Base-by-base conservation (phyloP, 2,797 vertebrate species). In the Oceanodroma leucorhoa region DNA sequence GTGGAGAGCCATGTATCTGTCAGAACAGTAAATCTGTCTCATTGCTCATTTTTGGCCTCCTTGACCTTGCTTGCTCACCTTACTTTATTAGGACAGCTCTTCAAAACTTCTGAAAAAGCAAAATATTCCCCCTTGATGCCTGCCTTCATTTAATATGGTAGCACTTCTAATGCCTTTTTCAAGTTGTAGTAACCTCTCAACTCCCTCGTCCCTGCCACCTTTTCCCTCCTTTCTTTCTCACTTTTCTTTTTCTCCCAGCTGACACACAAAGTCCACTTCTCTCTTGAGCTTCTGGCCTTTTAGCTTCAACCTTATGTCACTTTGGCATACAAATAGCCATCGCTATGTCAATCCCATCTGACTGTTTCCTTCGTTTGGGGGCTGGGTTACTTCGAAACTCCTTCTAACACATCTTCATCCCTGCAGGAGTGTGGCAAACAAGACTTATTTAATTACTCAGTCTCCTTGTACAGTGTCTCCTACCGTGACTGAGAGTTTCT, bases 41-140 rank as follows among this genome's bases (percentile, higher is more conserved):
- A 91, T 87, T 90, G 62, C 77, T 96, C 95, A 93, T 88, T 94
- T 95, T 73, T 94, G 77, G 70, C 85, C 85, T 70, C 34, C 73
- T 79, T 79, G 93, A 94, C 94, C 95, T 91, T 70, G 53, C 38
- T 11, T 84, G 53, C 48, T 93, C 65, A 51, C 85, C 80, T 93
- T 62, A 38, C 51, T 95, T 91, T 93, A 65, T 96, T 73, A 84
- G 66, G 15, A 40, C 51, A 57, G 62, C 69, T 84, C 89, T 79
- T 90, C 83, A 83, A 75, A 93, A 95, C 53, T 83, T 85, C 40
- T 40, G 55, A 82, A 89, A 96, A 92, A 85, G 38, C 57, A 58
- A 82, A 94, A 66, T 87, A 92, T 84, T 76, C 48, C 61, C 57
- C 43, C 46, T 75, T 51, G 66, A 58, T 87, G 32, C 20, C 55